These are phyloP conservation scores for Meta bourneti DNA, from an alignment of 2,888 invertebrate species.

Conservation along the genomic window DNA sequence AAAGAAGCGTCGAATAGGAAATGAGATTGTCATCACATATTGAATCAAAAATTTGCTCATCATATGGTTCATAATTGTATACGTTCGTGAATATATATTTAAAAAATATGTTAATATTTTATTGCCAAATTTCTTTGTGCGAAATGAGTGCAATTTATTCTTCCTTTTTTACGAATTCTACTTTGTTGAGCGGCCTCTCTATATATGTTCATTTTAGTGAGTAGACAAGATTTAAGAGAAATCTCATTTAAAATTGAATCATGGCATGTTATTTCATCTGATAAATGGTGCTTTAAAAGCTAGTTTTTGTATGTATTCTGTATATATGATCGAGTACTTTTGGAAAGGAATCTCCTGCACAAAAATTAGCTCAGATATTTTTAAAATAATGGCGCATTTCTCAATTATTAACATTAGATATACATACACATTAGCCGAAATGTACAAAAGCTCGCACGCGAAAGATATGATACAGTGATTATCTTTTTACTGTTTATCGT, in stretches of 20 bases:
- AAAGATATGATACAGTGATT: too few relatives aligned
- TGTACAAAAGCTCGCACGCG: too few relatives aligned
- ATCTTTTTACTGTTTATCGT: too few relatives aligned
- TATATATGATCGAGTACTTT: too few relatives aligned
- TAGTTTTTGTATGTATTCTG: neutral
- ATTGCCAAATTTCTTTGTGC: neutral
- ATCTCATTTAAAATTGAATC: too few relatives aligned
- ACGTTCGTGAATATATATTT: neutral
- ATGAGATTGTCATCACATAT: neutral
- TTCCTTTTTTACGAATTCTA: neutral
- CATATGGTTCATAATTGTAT: neutral
- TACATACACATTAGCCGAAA: too few relatives aligned
- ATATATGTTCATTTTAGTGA: neutral
- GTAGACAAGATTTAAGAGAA: neutral
- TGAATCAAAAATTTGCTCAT: neutral
- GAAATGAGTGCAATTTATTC: neutral
- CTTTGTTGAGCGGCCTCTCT: neutral
- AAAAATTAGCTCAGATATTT: too few relatives aligned
- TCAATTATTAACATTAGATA: too few relatives aligned
- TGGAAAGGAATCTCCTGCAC: too few relatives aligned
- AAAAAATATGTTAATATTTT: neutral
- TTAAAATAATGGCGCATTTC: too few relatives aligned
- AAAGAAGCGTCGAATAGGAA: conserved; percentile 30
- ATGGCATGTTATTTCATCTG: neutral
- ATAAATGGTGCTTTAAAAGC: neutral